phyloP scores from a whole-genome alignment of 2,888 invertebrate genomes.

The Alentia gelatinosa region DNA sequence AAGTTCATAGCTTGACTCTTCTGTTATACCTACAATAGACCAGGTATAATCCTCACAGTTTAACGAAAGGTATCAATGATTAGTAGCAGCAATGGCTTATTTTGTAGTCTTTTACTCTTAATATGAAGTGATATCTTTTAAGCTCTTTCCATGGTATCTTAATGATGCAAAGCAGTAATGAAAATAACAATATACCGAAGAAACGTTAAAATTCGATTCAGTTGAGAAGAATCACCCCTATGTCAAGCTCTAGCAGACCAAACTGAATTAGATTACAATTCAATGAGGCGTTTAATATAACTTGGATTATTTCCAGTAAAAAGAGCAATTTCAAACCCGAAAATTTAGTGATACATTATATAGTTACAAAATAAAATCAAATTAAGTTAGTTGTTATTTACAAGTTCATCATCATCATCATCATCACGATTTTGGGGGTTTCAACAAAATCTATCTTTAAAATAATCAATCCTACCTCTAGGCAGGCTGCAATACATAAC shows the following conservation, averaged over 20 bases:
- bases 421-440: not conserved
- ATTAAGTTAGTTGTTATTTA: not conserved
- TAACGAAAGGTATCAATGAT: not conserved
- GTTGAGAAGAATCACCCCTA: not conserved
- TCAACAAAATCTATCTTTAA: not conserved
- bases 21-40: slow-evolving; percentile 49
- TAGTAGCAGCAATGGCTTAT: slow-evolving; percentile 42
- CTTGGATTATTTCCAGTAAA: not conserved
- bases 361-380: not conserved
- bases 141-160: not conserved
- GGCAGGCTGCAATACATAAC: not conserved
- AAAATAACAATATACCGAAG: not conserved
- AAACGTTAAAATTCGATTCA: not conserved
- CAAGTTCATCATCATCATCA: not conserved
- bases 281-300: not conserved
- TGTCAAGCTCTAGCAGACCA: not conserved
- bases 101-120: too few relatives aligned
- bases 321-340: not conserved
- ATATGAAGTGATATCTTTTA: too few relatives aligned
- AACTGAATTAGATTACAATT: slow-evolving; percentile 6
- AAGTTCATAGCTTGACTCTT: slow-evolving; percentile 46
- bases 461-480: not conserved
- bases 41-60: slow-evolving; percentile 33
- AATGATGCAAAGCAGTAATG: not conserved
- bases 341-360: not conserved